These are phyloP conservation scores for Orthosia gracilis DNA, from an alignment of 2,888 invertebrate genomes.

Conservation along the genomic window DNA sequence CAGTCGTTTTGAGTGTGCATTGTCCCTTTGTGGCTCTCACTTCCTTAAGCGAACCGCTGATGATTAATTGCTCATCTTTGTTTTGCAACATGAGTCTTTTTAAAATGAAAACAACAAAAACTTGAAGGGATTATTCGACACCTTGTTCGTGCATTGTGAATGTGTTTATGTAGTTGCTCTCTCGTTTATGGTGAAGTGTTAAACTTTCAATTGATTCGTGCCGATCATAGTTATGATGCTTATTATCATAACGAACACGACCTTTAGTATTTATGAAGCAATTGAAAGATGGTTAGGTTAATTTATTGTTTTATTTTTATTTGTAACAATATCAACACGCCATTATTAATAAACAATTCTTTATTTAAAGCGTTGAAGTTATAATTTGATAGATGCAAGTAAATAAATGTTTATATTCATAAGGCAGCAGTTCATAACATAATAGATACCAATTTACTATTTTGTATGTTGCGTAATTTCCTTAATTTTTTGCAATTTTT, in stretches of 20 bases:
- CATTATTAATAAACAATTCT: conserved; percentile 40
- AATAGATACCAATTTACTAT: conserved; percentile 1
- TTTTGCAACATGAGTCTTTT: conserved; percentile 71
- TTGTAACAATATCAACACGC: conserved; percentile 28
- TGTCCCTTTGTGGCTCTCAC: conserved; percentile 79
- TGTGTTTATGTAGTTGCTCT: conserved; percentile 66
- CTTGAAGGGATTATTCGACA: conserved; percentile 69
- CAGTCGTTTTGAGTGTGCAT: conserved; percentile 80
- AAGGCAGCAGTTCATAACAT: background rate
- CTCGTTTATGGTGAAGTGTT: conserved; percentile 64
- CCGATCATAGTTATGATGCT: conserved; percentile 56
- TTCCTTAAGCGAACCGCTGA: conserved; percentile 76
- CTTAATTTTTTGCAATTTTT: background rate
- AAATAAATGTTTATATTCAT: conserved; percentile 52
- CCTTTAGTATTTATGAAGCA: conserved; percentile 59
- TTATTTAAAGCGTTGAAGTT: conserved; percentile 33
- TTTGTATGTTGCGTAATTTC: conserved; percentile 6
- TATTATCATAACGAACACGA: conserved; percentile 59
- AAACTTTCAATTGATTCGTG: conserved; percentile 64
- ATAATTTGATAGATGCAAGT: conserved; percentile 28
- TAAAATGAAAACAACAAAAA: conserved; percentile 69
- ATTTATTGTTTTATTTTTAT: conserved; percentile 54
- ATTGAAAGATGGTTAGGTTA: conserved; percentile 51
- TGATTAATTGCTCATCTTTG: conserved; percentile 82
- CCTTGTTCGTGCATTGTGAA: conserved; percentile 68